Conservation (phyloP, 2,113 vertebrate genomes). For the Microcebus jonahi region DNA sequence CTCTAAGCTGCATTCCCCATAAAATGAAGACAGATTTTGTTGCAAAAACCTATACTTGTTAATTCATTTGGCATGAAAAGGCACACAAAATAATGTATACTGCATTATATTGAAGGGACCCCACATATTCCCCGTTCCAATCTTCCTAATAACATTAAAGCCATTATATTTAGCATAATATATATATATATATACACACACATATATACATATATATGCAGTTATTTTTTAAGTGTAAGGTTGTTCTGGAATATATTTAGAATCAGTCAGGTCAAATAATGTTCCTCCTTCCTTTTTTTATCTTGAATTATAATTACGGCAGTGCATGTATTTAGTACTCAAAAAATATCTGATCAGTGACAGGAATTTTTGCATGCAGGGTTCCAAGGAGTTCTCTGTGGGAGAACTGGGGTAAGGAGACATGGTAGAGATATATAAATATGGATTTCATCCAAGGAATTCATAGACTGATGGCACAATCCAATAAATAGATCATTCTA, state of each 20-base stretch:
- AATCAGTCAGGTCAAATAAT: constrained; percentile 25
- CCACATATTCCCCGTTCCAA: not conserved
- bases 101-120: not conserved
- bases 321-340: not conserved
- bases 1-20: not conserved
- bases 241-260: constrained; percentile 34
- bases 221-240: not conserved
- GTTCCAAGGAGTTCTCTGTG: not conserved
- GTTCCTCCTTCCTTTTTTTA: not conserved
- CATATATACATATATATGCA: not conserved
- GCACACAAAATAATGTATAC: not conserved
- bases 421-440: not conserved
- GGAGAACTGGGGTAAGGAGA: not conserved
- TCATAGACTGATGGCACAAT: not conserved
- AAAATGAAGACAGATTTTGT: not conserved
- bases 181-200: not conserved
- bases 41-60: not conserved
- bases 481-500: not conserved
- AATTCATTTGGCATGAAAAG: not conserved
- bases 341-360: not conserved
- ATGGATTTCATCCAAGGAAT: not conserved
- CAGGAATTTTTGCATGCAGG: not conserved
- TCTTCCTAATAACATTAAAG: not conserved
- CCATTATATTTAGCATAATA: not conserved
- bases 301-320: constrained; percentile 4